These are phyloP conservation scores for Camelus bactrianus DNA, from an alignment of 2,113 vertebrate genomes.

Conservation along the genomic window DNA sequence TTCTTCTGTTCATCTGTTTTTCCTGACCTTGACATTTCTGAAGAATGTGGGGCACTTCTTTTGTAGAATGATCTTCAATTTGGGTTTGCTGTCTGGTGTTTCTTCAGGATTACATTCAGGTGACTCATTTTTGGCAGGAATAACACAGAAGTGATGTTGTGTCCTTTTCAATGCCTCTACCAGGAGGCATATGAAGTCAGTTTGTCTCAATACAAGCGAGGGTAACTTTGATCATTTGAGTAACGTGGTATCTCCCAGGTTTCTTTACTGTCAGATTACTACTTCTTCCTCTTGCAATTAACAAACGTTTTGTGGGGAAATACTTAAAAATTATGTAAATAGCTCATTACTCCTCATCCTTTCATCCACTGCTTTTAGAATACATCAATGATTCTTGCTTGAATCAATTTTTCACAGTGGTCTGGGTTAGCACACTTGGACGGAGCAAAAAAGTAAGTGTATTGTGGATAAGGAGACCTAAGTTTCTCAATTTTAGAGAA, in stretches of 20 bases:
- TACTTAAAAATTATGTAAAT: neutral
- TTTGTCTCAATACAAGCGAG: neutral
- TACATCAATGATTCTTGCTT: neutral
- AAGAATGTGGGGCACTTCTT: neutral
- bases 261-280: neutral
- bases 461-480: neutral
- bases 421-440: neutral
- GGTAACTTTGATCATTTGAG: neutral
- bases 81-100: neutral
- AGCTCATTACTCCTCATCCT: neutral
- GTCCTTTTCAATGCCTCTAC: neutral
- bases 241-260: neutral
- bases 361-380: neutral
- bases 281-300: neutral
- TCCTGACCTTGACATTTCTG: neutral
- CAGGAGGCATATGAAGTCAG: neutral
- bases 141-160: neutral
- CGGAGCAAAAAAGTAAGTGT: neutral
- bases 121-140: neutral
- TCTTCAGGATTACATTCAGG: neutral
- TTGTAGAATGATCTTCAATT: neutral
- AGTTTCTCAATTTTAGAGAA: neutral
- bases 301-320: neutral
- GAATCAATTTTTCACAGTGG: neutral
- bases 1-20: neutral